A percentile compares a stretch with the other conserved stretches of the same genome.
Conservation (phyloP, 2,113 vertebrate species). For the Syngnathus scovelli region DNA sequence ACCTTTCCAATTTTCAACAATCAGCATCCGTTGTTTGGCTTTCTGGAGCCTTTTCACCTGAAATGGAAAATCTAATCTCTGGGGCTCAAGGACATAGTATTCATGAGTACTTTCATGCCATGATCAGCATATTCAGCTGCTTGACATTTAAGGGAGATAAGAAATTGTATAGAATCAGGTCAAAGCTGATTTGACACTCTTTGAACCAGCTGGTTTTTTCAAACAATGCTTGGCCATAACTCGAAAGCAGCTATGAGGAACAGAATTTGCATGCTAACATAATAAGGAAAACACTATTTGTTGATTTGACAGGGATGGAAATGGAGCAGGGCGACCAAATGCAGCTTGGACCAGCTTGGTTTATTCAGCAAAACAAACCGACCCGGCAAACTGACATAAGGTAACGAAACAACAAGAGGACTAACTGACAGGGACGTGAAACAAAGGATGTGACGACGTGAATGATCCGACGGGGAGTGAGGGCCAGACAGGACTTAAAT, state of each 20-base stretch:
- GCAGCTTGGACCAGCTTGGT: too few relatives aligned
- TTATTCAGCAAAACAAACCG: too few relatives aligned
- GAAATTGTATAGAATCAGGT: slow-evolving; percentile 47
- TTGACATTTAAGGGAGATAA: slow-evolving; percentile 66
- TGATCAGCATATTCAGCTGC: slow-evolving; percentile 60
- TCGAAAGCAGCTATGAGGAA: not conserved
- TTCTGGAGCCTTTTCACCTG: slow-evolving; percentile 32
- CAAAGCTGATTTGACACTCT: slow-evolving; percentile 44
- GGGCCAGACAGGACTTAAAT: too few relatives aligned
- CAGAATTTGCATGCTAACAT: not conserved
- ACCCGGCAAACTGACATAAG: too few relatives aligned
- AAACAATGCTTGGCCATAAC: not conserved
- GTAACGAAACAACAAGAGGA: too few relatives aligned
- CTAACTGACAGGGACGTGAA: too few relatives aligned
- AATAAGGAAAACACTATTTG: not conserved
- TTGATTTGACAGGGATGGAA: too few relatives aligned
- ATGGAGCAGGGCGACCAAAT: too few relatives aligned
- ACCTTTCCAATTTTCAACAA: slow-evolving; percentile 62
- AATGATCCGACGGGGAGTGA: too few relatives aligned
- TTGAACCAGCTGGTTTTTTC: slow-evolving; percentile 27
- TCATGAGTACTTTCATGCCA: slow-evolving; percentile 59
- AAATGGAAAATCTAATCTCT: slow-evolving; percentile 64
- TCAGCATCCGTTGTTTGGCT: slow-evolving; percentile 57
- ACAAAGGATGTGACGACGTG: too few relatives aligned
- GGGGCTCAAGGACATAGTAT: slow-evolving; percentile 58